Conservation (phyloP, 1,140 invertebrate species). For the Thereuonema tuberculata region DNA sequence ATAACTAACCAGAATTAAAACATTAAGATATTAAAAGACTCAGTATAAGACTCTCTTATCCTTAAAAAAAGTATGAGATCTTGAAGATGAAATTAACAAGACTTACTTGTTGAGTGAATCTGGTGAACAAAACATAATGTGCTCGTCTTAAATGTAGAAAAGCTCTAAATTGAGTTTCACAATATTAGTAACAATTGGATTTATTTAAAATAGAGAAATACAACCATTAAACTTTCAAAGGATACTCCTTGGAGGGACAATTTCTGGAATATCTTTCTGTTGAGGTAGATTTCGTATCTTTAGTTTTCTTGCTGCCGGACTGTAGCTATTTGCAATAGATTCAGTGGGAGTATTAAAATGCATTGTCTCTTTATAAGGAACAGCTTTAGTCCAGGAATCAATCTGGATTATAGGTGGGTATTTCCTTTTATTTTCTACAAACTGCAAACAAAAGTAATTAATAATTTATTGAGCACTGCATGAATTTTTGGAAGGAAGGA, state of each 20-base stretch:
- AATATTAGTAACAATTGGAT: background rate
- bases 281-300: conserved; percentile 37
- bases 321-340: conserved; percentile 44
- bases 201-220: background rate
- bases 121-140: background rate
- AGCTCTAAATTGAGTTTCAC: background rate
- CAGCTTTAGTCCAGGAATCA: conserved; percentile 41
- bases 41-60: no score
- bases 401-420: conserved; percentile 38
- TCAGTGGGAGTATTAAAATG: conserved; percentile 42
- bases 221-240: background rate
- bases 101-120: background rate
- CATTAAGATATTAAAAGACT: no score
- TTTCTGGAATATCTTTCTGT: conserved; percentile 23
- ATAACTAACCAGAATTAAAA: no score
- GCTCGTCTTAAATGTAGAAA: background rate
- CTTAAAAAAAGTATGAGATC: no score
- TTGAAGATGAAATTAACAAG: background rate
- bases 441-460: no score
- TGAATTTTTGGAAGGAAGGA: no score
- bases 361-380: conserved; percentile 33
- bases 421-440: background rate
- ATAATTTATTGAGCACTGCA: no score
- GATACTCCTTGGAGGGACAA: conserved; percentile 7
- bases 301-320: conserved; percentile 38